phyloP scores from a whole-genome alignment of 2,888 invertebrate species.

The Alviniconcha strummeri region DNA sequence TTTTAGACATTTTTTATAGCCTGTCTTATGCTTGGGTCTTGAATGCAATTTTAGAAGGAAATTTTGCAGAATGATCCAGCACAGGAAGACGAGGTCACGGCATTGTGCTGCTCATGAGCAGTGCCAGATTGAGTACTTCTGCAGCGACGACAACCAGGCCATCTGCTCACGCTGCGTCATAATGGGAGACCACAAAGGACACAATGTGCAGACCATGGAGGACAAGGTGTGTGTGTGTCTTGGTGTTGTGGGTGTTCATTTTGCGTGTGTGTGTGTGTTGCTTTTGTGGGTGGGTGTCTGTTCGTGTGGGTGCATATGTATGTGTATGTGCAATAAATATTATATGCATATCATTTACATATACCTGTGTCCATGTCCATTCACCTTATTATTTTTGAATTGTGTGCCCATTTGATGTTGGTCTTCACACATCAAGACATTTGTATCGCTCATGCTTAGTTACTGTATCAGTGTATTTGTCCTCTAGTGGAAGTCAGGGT shows the following conservation, averaged over 20 bases:
- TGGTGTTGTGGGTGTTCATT: background rate
- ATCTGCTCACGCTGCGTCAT: conserved; percentile 72
- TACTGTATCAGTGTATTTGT: no score
- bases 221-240: conserved; percentile 53
- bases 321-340: background rate
- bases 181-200: conserved; percentile 69
- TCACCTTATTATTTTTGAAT: no score
- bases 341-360: no score
- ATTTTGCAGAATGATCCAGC: background rate
- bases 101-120: conserved; percentile 60
- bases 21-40: no score
- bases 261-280: background rate
- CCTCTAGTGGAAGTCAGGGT: no score
- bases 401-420: no score
- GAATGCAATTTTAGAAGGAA: no score
- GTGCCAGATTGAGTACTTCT: conserved; percentile 69
- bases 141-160: conserved; percentile 66
- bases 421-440: no score
- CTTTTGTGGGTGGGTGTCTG: background rate
- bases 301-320: background rate
- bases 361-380: no score
- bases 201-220: conserved; percentile 68
- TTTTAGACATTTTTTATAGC: no score
- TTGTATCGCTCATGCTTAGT: no score
- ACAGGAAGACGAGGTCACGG: conserved; percentile 40